These are phyloP conservation scores for human DNA, from an alignment of 2,113 vertebrate species.

Conservation along the genomic window DNA sequence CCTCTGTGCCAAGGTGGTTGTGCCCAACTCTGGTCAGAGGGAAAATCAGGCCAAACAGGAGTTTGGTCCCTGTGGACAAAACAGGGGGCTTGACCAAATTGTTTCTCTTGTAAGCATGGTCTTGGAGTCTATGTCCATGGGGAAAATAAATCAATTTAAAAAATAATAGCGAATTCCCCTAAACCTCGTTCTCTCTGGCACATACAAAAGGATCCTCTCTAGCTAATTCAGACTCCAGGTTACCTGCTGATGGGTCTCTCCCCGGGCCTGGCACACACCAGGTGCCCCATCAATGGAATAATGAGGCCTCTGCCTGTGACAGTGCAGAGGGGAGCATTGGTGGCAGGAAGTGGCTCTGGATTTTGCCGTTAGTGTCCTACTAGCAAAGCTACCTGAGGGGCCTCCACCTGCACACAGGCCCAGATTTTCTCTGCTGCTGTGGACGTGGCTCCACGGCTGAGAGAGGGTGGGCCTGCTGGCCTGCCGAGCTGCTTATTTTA, in stretches of 20 bases:
- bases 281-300: accelerated
- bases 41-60: not conserved
- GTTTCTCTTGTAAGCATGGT: not conserved
- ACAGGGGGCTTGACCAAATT: not conserved
- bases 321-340: no score
- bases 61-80: not conserved
- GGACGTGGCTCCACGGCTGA: accelerated
- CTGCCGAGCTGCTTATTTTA: accelerated
- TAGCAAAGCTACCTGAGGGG: not conserved
- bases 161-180: no score
- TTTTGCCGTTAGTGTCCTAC: not conserved
- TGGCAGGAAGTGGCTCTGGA: not conserved
- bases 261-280: not conserved
- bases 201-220: not conserved
- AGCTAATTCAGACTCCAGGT: not conserved
- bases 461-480: accelerated
- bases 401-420: accelerated
- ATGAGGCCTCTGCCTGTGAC: not conserved
- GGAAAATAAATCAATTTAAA: not conserved
- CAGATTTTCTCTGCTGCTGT: no score
- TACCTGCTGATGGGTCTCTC: not conserved
- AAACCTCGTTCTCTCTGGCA: not conserved
- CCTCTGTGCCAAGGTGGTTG: not conserved
- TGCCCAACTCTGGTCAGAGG: not conserved
- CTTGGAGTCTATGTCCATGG: not conserved